Percentiles rank a stretch among this genome's conserved stretches.
Conservation (phyloP, 1,140 invertebrate species). For the Dinoponera quadriceps region DNA sequence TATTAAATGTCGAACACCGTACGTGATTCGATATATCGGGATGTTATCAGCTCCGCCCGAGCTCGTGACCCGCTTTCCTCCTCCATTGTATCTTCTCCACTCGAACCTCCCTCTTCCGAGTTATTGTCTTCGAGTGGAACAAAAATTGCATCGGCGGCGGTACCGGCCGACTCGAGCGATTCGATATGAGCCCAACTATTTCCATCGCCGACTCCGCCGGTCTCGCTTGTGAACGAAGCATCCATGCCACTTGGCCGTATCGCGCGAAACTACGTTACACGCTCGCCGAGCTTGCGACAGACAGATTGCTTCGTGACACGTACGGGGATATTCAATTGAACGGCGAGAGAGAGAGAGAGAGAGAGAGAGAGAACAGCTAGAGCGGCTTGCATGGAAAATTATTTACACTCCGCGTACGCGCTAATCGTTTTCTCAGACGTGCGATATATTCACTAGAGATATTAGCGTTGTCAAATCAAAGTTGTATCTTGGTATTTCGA, state of each 20-base stretch:
- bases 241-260: constrained; percentile 51
- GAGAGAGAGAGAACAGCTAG: no score
- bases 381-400: not conserved
- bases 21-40: constrained; percentile 57
- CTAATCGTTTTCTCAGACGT: no score
- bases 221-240: constrained; percentile 39
- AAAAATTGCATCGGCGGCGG: constrained; percentile 52
- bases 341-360: no score
- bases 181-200: constrained; percentile 54
- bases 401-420: not conserved
- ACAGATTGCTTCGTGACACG: constrained; percentile 34
- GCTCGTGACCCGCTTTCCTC: constrained; percentile 57
- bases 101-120: not conserved
- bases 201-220: constrained; percentile 29
- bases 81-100: constrained; percentile 19
- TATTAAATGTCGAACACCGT: constrained; percentile 59
- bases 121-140: constrained; percentile 64
- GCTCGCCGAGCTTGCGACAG: constrained; percentile 31
- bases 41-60: constrained; percentile 49
- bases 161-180: not conserved
- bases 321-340: constrained; percentile 1
- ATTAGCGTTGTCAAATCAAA: no score
- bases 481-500: no score
- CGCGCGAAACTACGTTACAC: constrained; percentile 43
- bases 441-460: no score